A percentile compares a stretch with the other conserved stretches of the same genome.
Conservation (phyloP, 2,888 invertebrate species). For the Colletes collaris region DNA sequence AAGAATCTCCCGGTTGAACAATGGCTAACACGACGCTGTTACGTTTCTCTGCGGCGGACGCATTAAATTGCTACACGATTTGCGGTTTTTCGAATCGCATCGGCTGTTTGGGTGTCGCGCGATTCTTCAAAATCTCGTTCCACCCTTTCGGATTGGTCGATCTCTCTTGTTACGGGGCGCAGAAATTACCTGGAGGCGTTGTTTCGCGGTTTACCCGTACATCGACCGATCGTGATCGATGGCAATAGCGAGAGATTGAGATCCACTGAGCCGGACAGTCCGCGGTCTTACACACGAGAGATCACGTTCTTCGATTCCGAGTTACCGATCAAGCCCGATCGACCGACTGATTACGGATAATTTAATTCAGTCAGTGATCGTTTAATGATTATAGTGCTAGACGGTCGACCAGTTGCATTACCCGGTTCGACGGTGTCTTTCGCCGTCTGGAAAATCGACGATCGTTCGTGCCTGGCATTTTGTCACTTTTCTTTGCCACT, state of each 20-base stretch:
- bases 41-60: constrained; percentile 48
- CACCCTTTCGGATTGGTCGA: background rate
- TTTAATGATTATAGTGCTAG: constrained; percentile 76
- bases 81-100: constrained; percentile 64
- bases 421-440: constrained; percentile 28
- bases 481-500: constrained; percentile 28
- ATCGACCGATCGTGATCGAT: constrained; percentile 16
- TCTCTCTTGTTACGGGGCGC: background rate
- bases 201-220: background rate
- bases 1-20: constrained; percentile 62
- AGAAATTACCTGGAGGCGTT: background rate
- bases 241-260: constrained; percentile 60
- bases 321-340: constrained; percentile 70
- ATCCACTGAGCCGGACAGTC: constrained; percentile 62
- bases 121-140: background rate
- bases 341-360: constrained; percentile 77
- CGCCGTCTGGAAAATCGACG: constrained; percentile 45
- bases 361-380: constrained; percentile 80
- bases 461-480: constrained; percentile 10
- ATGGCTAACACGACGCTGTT: constrained; percentile 69
- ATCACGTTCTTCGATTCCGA: constrained; percentile 72
- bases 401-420: constrained; percentile 54
- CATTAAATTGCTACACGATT: constrained; percentile 77
- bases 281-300: constrained; percentile 67
- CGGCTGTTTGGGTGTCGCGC: background rate